phyloP scores from a whole-genome alignment of 37 sponge, comb jelly and placozoan species.

The Geodia barretti region DNA sequence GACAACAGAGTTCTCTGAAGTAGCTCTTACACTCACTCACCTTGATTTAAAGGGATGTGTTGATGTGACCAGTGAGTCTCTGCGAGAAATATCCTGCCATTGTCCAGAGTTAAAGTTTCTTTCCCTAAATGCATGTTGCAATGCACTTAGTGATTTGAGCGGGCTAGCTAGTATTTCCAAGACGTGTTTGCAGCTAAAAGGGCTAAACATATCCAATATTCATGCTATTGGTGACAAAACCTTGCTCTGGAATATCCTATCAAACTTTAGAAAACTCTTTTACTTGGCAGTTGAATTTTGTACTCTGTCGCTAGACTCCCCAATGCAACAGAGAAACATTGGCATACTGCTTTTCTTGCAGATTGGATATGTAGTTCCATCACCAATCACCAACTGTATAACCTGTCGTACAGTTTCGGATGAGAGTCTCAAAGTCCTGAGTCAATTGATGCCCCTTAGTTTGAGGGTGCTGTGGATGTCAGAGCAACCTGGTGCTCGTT shows the following conservation, averaged over 20 bases:
- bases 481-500: too few relatives aligned
- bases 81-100: neutral
- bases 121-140: neutral
- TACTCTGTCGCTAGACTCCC: neutral
- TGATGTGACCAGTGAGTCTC: neutral
- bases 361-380: too few relatives aligned
- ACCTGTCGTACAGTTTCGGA: neutral
- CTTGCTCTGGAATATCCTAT: neutral
- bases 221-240: neutral
- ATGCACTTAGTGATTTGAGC: neutral
- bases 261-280: neutral
- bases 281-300: neutral
- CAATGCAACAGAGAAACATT: neutral
- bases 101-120: neutral
- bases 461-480: neutral
- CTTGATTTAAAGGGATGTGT: neutral
- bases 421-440: neutral
- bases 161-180: neutral
- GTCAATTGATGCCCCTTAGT: neutral
- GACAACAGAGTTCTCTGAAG: neutral
- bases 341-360: neutral
- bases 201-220: neutral
- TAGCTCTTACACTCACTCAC: neutral
- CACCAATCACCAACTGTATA: too few relatives aligned
- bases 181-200: neutral